Conservation (phyloP, 2,113 vertebrate genomes). For the Emberiza fucata region DNA sequence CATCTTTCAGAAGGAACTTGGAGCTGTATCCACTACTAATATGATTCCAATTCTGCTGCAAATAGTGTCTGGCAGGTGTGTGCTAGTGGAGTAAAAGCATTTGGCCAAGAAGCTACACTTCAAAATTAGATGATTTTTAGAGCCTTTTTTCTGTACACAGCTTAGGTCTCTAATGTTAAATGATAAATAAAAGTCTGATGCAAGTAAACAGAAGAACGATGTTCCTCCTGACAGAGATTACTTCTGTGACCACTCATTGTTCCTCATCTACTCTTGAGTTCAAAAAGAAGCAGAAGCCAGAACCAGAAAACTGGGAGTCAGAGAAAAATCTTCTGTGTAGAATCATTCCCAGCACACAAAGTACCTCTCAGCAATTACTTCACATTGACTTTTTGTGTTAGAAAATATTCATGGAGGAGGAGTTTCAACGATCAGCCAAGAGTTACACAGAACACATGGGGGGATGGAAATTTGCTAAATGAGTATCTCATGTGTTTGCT, state of each 20-base stretch:
- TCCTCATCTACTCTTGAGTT: not conserved
- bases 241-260: not conserved
- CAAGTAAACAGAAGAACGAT: not conserved
- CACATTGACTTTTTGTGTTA: not conserved
- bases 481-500: rapidly evolving
- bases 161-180: not conserved
- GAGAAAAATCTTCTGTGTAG: not conserved
- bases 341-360: not conserved
- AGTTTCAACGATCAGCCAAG: not conserved
- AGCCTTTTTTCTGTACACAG: not conserved
- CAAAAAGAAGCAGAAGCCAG: not conserved
- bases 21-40: constrained; percentile 13
- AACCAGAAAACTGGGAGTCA: not conserved
- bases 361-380: not conserved
- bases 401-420: not conserved
- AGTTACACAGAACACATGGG: not conserved
- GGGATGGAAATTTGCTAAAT: not conserved
- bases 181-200: not conserved
- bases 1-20: not conserved
- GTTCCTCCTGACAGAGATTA: not conserved
- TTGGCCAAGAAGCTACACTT: not conserved
- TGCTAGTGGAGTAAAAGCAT: not conserved
- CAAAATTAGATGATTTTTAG: not conserved
- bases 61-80: not conserved
- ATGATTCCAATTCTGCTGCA: not conserved